Conservation (phyloP, 1,140 invertebrate genomes). For the Pectinophora gossypiella region DNA sequence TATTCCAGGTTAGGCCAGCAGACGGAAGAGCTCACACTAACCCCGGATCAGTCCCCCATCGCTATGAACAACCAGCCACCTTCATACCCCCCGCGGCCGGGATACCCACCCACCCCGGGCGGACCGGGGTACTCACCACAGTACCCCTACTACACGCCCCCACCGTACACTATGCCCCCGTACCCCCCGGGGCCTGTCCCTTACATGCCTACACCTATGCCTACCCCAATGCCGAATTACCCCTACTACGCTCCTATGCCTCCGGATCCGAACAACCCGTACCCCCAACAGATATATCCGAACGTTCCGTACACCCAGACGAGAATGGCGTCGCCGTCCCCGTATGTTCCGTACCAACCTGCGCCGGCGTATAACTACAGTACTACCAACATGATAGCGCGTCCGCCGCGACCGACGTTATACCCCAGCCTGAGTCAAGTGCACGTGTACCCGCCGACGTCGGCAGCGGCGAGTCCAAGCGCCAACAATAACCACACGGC, state of each 20-base stretch:
- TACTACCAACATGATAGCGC: slow-evolving; percentile 58
- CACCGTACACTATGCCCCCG: slow-evolving; percentile 36
- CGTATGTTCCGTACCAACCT: slow-evolving; percentile 36
- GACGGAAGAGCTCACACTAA: slow-evolving; percentile 49
- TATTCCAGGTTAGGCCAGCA: slow-evolving; percentile 61
- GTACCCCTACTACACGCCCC: slow-evolving; percentile 28
- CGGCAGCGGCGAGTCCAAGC: not conserved
- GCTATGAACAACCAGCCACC: slow-evolving; percentile 57
- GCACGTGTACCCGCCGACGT: slow-evolving; percentile 34
- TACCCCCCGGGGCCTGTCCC: not conserved
- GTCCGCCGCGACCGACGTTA: slow-evolving; percentile 43
- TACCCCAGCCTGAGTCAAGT: slow-evolving; percentile 48
- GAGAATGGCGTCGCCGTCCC: slow-evolving; percentile 42
- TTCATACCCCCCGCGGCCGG: slow-evolving; percentile 55
- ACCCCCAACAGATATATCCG: slow-evolving; percentile 38
- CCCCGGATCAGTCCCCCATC: slow-evolving; percentile 28
- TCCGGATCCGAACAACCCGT: slow-evolving; percentile 17
- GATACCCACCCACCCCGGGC: slow-evolving; percentile 37
- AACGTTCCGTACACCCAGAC: slow-evolving; percentile 50
- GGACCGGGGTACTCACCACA: slow-evolving; percentile 37
- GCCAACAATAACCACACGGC: slow-evolving; percentile 26
- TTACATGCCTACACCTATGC: slow-evolving; percentile 12
- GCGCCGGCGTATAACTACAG: slow-evolving; percentile 49
- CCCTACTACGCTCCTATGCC: slow-evolving; percentile 30
- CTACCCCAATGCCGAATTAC: slow-evolving; percentile 31